Evolutionary conservation across 2,888 invertebrate species (phyloP), one percentile per base, ranked within the genome.

Genomic region (Schizaphis graminum): DNA sequence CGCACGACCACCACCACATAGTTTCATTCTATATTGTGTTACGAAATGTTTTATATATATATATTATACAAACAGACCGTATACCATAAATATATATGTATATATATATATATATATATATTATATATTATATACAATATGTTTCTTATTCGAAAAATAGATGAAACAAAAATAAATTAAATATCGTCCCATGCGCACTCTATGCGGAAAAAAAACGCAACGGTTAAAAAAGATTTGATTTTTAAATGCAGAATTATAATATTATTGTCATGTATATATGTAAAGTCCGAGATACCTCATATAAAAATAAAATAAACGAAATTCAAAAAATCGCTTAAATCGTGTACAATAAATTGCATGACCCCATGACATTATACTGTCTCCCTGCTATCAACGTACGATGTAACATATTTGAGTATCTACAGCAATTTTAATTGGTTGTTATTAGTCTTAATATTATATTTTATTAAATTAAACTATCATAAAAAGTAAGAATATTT

Each of bases 41-140:
- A 49, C 47, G 49, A 67, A 92, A 92, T 88, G 49, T 88, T 61
- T 88, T 92, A 41, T 91, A 84, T 53, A 53, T 93, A 56, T 89
- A 35, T 92, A 49, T 87, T 87, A 61, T 49, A 92, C 49, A 92
- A 87, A 61, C 67, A 92, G 35, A 87, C 92, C 87, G 35, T 61
- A 77, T 35, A n/a, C 5, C 8, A 16, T 16, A 67, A 24, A 77
- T n/a, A 67, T n/a, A 67, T 4, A 67, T 47, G 35, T 16, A 35
- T 28, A 47, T 77, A 35, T 21, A n/a, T n/a, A n/a, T n/a, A 77
- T n/a, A 67, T n/a, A 67, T 4, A 67, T 47, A 53, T 16, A 35
- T 28, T 77, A 35, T 21, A 84, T 53, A 35, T 56, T 44, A 47
- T 89, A 26, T 89, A 56, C 89, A 57, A 89, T 56, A 35, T 56